Conservation (phyloP, 2,113 vertebrate genomes). For the Archilochus colubris region DNA sequence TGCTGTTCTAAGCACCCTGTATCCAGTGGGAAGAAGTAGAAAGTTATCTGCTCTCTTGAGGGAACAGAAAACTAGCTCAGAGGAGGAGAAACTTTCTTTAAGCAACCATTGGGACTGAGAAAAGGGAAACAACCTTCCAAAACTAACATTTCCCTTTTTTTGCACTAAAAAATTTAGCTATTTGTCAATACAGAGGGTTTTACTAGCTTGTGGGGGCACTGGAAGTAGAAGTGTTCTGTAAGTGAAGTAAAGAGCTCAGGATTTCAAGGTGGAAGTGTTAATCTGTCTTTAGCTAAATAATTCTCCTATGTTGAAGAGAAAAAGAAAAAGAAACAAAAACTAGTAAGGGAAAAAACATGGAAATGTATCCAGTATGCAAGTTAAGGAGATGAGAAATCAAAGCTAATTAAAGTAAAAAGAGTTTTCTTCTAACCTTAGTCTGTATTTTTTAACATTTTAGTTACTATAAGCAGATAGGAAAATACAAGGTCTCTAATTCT, state of each 20-base stretch:
- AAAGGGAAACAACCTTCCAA: background rate
- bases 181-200: background rate
- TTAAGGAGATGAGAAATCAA: background rate
- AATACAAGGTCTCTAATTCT: background rate
- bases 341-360: background rate
- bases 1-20: background rate
- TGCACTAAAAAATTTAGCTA: background rate
- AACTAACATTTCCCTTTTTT: background rate
- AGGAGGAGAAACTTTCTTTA: background rate
- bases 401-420: background rate
- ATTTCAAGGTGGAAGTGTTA: background rate
- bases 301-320: background rate
- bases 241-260: background rate
- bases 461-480: background rate
- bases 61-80: background rate
- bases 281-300: background rate
- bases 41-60: background rate
- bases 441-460: background rate
- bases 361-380: background rate
- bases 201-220: background rate
- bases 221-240: background rate
- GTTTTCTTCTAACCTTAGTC: background rate
- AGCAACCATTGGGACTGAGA: background rate
- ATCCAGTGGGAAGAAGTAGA: fast-evolving
- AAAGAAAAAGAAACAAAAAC: fast-evolving